These are phyloP conservation scores for Speoplatyrhinus poulsoni DNA, from an alignment of 2,113 vertebrate species.

Conservation along the genomic window DNA sequence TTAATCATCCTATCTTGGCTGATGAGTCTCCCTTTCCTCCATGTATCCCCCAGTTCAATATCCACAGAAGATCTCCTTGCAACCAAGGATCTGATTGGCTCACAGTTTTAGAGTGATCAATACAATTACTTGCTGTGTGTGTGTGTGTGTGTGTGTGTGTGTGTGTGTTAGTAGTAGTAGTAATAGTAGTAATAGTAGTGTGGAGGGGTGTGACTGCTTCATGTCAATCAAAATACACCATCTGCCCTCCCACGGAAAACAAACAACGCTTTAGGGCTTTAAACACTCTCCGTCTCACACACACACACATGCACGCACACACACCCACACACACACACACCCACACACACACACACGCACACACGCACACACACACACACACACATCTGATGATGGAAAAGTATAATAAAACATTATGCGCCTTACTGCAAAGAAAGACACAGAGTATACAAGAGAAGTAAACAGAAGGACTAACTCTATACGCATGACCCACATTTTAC, in stretches of 20 bases:
- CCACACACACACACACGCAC: too few species aligned
- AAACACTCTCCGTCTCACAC: neutral
- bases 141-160: neutral
- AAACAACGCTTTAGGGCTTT: constrained; percentile 30
- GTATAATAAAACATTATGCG: too few species aligned
- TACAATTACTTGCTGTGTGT: neutral
- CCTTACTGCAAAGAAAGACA: too few species aligned
- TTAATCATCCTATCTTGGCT: neutral
- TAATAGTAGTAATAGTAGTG: neutral
- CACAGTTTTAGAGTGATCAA: constrained; percentile 1
- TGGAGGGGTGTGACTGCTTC: constrained; percentile 1
- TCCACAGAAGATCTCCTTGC: neutral
- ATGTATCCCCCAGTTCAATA: neutral
- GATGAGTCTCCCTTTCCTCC: neutral
- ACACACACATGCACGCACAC: constrained; percentile 1
- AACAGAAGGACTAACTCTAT: too few species aligned
- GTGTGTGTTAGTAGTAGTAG: neutral
- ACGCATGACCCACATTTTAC: too few species aligned
- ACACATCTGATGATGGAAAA: neutral
- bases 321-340: too few species aligned
- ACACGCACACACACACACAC: neutral
- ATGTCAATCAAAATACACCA: constrained; percentile 35
- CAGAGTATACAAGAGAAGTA: too few species aligned
- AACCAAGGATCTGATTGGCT: too few species aligned
- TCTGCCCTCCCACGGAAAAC: constrained; percentile 40